Evolutionary conservation across 2,113 vertebrate genomes (phyloP).

Genomic region (Alectura lathami): DNA sequence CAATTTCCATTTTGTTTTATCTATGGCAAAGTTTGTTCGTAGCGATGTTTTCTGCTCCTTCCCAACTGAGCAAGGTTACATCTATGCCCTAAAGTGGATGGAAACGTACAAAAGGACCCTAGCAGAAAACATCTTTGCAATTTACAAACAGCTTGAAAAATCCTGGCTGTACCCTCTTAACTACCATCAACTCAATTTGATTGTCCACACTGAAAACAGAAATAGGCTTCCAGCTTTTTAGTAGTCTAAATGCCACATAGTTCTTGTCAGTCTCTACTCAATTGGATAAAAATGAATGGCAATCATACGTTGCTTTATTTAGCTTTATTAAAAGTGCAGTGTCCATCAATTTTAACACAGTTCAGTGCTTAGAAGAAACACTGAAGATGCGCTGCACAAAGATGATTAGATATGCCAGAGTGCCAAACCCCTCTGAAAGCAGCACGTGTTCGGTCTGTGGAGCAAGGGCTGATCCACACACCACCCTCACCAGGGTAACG

Average conservation of each 20-base stretch:
- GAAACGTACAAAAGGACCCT: neutral
- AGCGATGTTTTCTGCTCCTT: neutral
- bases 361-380: neutral
- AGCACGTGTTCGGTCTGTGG: neutral
- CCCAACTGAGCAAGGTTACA: neutral
- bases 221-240: neutral
- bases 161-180: neutral
- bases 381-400: neutral
- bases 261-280: slow-evolving; percentile 31
- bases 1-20: neutral
- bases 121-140: neutral
- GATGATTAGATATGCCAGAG: neutral
- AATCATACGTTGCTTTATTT: neutral
- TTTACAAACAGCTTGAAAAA: neutral
- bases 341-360: neutral
- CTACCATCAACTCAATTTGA: neutral
- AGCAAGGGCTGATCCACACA: neutral
- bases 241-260: neutral
- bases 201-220: neutral
- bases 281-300: neutral
- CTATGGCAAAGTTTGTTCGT: neutral
- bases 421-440: neutral
- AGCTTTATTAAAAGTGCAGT: neutral
- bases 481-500: neutral
- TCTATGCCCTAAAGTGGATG: neutral